Conservation (phyloP, 2,888 invertebrate species). For the Drosophila koepferae region DNA sequence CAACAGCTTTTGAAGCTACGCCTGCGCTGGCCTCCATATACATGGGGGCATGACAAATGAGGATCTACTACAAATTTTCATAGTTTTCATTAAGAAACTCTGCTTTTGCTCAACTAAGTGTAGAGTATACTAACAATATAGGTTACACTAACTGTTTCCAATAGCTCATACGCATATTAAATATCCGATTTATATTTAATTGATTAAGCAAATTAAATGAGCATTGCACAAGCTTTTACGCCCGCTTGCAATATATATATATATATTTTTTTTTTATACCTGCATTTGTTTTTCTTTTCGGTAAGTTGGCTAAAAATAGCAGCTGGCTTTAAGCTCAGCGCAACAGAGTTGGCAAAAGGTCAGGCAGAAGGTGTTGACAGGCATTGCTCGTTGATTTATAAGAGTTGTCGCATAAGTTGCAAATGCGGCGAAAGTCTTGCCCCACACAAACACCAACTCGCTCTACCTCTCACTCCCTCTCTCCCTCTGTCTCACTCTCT, state of each 20-base stretch:
- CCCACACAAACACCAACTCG: background rate
- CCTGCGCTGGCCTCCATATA: too few relatives aligned
- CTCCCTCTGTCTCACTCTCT: background rate
- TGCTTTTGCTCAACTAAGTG: too few relatives aligned
- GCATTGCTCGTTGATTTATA: slow-evolving; percentile 46
- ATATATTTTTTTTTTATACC: background rate
- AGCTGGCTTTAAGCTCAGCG: slow-evolving; percentile 3
- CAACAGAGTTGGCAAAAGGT: slow-evolving; percentile 7
- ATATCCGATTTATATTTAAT: background rate
- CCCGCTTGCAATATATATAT: background rate
- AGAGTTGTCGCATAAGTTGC: slow-evolving; percentile 37
- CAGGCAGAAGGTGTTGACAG: slow-evolving; percentile 54
- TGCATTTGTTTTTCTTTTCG: background rate
- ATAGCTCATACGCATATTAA: too few relatives aligned
- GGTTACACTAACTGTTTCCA: too few relatives aligned
- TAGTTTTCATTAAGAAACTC: too few relatives aligned
- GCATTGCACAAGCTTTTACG: background rate
- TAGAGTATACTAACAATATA: too few relatives aligned
- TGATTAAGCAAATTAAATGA: background rate
- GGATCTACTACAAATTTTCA: too few relatives aligned
- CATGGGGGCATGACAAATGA: too few relatives aligned
- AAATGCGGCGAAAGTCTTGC: slow-evolving; percentile 63
- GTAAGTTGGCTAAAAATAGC: slow-evolving; percentile 51
- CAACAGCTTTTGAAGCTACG: too few relatives aligned
- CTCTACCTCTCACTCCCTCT: background rate